phyloP scores from a whole-genome alignment of 2,888 invertebrate genomes.

The Sarcophaga rosellei region DNA sequence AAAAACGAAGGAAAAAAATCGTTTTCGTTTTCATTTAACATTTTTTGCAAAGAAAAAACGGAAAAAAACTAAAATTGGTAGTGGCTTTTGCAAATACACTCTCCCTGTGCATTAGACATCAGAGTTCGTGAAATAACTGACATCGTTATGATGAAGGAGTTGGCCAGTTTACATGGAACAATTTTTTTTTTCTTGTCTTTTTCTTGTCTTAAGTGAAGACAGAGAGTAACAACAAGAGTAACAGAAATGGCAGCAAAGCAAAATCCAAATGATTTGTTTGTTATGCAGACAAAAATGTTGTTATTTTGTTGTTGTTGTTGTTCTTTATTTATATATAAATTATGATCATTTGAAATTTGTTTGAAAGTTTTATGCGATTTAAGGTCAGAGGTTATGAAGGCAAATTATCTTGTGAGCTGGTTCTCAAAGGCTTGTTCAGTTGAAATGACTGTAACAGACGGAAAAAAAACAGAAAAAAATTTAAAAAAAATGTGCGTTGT shows the following conservation, averaged over 20 bases:
- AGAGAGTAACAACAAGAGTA: not conserved
- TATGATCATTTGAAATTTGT: constrained; percentile 55
- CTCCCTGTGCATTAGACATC: constrained; percentile 9
- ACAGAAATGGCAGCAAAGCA: constrained; percentile 12
- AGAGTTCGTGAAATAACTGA: constrained; percentile 21
- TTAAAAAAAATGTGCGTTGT: constrained; percentile 11
- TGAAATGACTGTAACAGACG: not conserved
- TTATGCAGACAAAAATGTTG: constrained; percentile 61
- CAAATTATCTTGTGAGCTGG: constrained; percentile 39
- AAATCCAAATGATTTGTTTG: constrained; percentile 58
- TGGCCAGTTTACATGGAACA: constrained; percentile 17
- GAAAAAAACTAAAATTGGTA: not conserved
- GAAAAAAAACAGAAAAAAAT: not conserved
- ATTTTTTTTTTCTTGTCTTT: not conserved
- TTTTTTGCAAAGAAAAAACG: constrained; percentile 11
- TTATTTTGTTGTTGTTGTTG: constrained; percentile 47
- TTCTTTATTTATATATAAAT: constrained; percentile 29
- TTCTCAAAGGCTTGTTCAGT: not conserved
- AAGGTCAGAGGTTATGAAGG: constrained; percentile 64
- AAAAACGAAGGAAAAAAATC: not conserved
- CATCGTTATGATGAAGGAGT: constrained; percentile 40
- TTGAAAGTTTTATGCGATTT: constrained; percentile 67
- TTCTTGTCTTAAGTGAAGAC: not conserved
- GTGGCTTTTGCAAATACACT: not conserved
- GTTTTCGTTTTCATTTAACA: not conserved